A percentile compares a stretch with the other conserved stretches of the same genome.
Conservation (phyloP, 2,888 invertebrate species). For the Notodonta dromedarius region DNA sequence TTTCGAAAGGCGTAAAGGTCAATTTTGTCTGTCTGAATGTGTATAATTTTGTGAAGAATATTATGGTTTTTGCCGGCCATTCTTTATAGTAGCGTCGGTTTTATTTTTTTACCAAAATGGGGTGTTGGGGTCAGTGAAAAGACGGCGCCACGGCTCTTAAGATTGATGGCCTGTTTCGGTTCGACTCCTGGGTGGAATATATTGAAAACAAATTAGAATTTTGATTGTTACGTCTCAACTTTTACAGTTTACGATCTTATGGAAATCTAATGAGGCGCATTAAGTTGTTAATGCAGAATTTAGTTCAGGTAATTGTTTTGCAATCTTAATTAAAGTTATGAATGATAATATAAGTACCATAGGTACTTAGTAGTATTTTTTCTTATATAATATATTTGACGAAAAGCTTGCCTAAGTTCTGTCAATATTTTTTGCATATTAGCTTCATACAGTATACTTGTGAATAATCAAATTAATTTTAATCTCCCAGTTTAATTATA, state of each 20-base stretch:
- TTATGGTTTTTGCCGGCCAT: constrained; percentile 69
- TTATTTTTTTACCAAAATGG: constrained; percentile 60
- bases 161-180: constrained; percentile 72
- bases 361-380: no score
- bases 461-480: no score
- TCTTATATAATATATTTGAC: no score
- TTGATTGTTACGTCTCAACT: constrained; percentile 41
- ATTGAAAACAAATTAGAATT: constrained; percentile 62
- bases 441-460: no score
- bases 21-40: constrained; percentile 29
- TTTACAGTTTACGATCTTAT: constrained; percentile 21
- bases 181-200: constrained; percentile 58
- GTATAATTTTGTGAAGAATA: constrained; percentile 37
- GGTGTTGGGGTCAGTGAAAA: constrained; percentile 75
- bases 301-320: not conserved
- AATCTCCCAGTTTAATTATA: not conserved
- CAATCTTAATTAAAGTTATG: no score
- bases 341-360: no score
- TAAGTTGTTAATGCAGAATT: not conserved
- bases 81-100: constrained; percentile 73
- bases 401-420: no score
- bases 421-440: no score
- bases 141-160: constrained; percentile 68
- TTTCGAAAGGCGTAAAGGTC: constrained; percentile 33
- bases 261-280: constrained; percentile 9